These are phyloP conservation scores for Gymnorhina tibicen DNA, from an alignment of 2,113 vertebrate genomes.

Conservation along the genomic window DNA sequence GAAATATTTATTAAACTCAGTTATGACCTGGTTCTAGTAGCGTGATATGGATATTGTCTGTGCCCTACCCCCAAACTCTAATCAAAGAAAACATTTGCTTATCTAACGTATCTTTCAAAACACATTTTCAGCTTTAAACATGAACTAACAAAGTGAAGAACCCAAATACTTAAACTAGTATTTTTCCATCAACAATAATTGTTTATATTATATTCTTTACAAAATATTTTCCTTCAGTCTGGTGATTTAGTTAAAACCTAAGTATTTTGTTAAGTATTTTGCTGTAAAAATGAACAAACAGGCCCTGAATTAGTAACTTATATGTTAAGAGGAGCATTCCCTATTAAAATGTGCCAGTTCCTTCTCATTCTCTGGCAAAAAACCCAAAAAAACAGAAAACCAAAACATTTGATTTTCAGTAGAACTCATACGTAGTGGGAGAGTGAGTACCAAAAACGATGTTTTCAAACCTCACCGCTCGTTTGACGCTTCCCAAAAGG, in stretches of 20 bases:
- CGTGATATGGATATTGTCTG: not conserved
- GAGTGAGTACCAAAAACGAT: not conserved
- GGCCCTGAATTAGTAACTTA: not conserved
- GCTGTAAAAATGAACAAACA: not conserved
- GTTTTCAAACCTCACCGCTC: not conserved
- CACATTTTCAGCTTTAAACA: not conserved
- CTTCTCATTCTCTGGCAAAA: not conserved
- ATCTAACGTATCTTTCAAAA: not conserved
- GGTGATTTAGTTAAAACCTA: not conserved
- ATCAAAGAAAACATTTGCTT: not conserved
- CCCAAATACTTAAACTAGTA: not conserved
- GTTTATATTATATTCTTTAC: not conserved
- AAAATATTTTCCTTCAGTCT: not conserved
- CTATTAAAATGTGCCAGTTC: not conserved
- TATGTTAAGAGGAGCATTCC: not conserved
- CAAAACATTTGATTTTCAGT: not conserved
- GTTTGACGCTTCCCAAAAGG: no score
- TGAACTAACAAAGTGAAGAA: not conserved
- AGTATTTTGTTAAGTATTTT: not conserved
- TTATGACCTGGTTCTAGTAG: not conserved
- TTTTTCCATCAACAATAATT: not conserved
- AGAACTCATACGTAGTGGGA: not conserved
- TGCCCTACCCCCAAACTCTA: not conserved
- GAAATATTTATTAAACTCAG: not conserved
- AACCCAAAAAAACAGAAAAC: not conserved